phyloP scores from a whole-genome alignment of 2,797 vertebrate species.

The Hipposideros larvatus region DNA sequence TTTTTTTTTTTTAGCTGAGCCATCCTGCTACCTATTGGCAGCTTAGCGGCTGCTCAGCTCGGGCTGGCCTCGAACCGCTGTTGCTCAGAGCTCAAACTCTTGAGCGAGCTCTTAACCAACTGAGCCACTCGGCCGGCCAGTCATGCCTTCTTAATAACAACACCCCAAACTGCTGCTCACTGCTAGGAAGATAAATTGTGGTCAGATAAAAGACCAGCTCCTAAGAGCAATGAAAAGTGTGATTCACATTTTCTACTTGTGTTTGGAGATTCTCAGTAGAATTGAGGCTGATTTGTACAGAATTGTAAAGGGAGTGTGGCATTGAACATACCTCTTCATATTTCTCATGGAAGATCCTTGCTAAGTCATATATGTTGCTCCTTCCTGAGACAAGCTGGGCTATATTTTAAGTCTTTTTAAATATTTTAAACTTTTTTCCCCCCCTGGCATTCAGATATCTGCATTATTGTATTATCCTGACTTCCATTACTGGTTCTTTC shows the following conservation, averaged over 20 bases:
- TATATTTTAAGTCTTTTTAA: neutral
- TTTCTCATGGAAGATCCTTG: neutral
- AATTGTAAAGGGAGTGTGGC: neutral
- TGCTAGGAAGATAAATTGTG: conserved; percentile 40
- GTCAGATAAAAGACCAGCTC: neutral
- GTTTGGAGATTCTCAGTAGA: conserved; percentile 6
- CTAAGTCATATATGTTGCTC: neutral
- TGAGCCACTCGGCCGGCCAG: no score
- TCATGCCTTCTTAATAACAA: neutral
- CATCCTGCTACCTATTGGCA: no score
- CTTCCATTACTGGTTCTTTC: neutral
- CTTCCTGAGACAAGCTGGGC: neutral
- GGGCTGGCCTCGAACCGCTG: no score
- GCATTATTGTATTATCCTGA: neutral
- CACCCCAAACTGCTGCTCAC: neutral
- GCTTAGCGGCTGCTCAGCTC: no score
- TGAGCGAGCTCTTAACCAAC: no score
- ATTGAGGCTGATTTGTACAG: neutral
- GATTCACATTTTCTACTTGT: neutral
- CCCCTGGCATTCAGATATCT: neutral
- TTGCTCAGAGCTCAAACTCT: no score
- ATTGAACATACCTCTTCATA: neutral
- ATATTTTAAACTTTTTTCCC: neutral
- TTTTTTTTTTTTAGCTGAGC: no score
- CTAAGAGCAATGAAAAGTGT: conserved; percentile 22